phyloP scores from a whole-genome alignment of 2,888 invertebrate species.

The Drosophila niveifrons region DNA sequence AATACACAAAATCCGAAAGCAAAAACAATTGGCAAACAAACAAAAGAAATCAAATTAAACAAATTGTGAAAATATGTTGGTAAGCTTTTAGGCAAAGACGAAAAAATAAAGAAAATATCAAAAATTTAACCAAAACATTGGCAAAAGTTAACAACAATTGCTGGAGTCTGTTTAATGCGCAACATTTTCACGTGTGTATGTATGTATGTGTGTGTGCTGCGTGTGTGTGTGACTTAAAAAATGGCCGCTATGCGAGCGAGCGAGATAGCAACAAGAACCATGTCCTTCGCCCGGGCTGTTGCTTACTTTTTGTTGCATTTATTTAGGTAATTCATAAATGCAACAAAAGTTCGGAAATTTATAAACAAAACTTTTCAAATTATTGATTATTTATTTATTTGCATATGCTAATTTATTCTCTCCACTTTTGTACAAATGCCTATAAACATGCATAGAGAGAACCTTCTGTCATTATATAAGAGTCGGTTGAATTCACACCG shows the following conservation, averaged over 20 bases:
- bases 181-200: slow-evolving; percentile 29
- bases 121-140: slow-evolving; percentile 14
- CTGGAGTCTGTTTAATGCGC: slow-evolving; percentile 30
- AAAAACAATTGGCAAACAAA: slow-evolving; percentile 18
- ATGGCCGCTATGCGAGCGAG: slow-evolving; percentile 61
- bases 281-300: slow-evolving; percentile 44
- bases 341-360: background rate
- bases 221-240: slow-evolving; percentile 45
- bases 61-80: slow-evolving; percentile 63
- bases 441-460: background rate
- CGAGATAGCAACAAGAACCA: slow-evolving; percentile 12
- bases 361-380: background rate
- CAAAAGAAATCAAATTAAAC: slow-evolving; percentile 20
- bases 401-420: background rate
- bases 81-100: slow-evolving; percentile 63
- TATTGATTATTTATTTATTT: background rate
- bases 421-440: background rate
- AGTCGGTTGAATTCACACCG: background rate
- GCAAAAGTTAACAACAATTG: slow-evolving; percentile 12
- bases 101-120: background rate
- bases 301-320: slow-evolving; percentile 28
- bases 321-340: background rate
- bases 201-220: slow-evolving; percentile 29
- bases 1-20: background rate
- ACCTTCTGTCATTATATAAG: background rate